phyloP scores from a whole-genome alignment of 64 coral and sea anemone species.

The Stylophora pistillata region DNA sequence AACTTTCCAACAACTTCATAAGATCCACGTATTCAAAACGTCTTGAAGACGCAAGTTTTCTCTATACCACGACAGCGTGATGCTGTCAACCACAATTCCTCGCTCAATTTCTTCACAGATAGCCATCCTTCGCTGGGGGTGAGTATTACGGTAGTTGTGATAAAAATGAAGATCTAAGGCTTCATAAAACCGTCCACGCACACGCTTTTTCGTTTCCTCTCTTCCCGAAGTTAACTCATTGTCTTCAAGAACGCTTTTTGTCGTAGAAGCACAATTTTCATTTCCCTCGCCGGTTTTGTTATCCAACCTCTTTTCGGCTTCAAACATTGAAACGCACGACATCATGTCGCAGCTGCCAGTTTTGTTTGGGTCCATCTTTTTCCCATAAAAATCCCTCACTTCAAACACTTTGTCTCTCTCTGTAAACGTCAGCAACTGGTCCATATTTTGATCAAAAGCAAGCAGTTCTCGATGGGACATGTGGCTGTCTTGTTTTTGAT shows the following conservation, averaged over 20 bases:
- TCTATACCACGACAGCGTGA: slow-evolving; percentile 6
- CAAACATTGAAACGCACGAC: not conserved
- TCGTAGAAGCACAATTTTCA: too few species aligned
- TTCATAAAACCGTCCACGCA: slow-evolving; percentile 27
- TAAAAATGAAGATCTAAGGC: slow-evolving; percentile 52
- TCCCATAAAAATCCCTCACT: not conserved
- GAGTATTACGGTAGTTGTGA: slow-evolving; percentile 19
- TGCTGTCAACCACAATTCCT: slow-evolving; percentile 18
- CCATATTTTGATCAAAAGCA: slow-evolving; percentile 21
- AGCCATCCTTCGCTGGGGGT: slow-evolving; percentile 47
- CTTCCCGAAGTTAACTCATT: not conserved
- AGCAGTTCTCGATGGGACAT: slow-evolving; percentile 17
- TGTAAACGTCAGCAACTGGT: not conserved
- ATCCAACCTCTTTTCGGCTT: not conserved
- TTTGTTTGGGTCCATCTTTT: not conserved
- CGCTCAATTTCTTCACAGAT: slow-evolving; percentile 59
- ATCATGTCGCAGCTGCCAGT: not conserved
- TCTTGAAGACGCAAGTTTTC: slow-evolving; percentile 55
- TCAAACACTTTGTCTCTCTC: not conserved
- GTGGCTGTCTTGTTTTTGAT: not conserved
- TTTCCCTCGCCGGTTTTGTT: too few species aligned
- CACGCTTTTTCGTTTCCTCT: not conserved
- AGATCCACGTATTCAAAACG: slow-evolving; percentile 45
- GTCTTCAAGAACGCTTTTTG: not conserved
- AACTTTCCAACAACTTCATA: not conserved